These are phyloP conservation scores for Diarsia dahlii DNA, from an alignment of 2,888 invertebrate species.

Conservation along the genomic window DNA sequence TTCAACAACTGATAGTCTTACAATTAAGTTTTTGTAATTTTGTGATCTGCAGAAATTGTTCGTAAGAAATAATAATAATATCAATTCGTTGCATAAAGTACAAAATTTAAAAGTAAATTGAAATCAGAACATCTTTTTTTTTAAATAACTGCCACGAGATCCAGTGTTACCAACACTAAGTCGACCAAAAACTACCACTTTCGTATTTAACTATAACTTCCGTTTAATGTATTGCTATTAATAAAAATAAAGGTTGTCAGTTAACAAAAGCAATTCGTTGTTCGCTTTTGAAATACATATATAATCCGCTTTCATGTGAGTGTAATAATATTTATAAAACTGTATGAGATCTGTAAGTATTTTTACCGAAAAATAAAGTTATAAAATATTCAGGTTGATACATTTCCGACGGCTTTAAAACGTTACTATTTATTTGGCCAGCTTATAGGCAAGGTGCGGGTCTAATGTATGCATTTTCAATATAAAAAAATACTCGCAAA, in stretches of 20 bases:
- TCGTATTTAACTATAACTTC: conserved; percentile 55
- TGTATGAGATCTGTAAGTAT: conserved; percentile 78
- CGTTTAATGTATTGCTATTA: conserved; percentile 61
- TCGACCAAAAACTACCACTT: conserved; percentile 71
- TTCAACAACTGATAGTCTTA: conserved; percentile 19
- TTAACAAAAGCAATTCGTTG: conserved; percentile 83
- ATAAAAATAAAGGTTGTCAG: conserved; percentile 79
- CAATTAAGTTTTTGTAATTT: conserved; percentile 38
- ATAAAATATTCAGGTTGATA: conserved; percentile 33
- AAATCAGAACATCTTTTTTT: conserved; percentile 47
- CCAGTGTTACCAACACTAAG: conserved; percentile 75
- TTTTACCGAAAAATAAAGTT: conserved; percentile 62
- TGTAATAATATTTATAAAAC: conserved; percentile 78
- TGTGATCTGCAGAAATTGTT: conserved; percentile 43
- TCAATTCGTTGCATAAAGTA: conserved; percentile 78
- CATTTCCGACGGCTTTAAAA: conserved; percentile 34
- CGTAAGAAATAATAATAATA: conserved; percentile 74
- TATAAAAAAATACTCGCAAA: conserved; percentile 13
- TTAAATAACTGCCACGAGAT: conserved; percentile 55
- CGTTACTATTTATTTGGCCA: conserved; percentile 2
- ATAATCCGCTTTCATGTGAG: conserved; percentile 86
- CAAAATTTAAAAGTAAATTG: conserved; percentile 68
- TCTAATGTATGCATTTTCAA: conserved; percentile 10
- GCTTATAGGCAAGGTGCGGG: conserved; percentile 14
- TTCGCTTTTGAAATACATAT: conserved; percentile 82